Evolutionary conservation across 1,140 invertebrate genomes (phyloP).

Genomic region (Cydia pomonella): DNA sequence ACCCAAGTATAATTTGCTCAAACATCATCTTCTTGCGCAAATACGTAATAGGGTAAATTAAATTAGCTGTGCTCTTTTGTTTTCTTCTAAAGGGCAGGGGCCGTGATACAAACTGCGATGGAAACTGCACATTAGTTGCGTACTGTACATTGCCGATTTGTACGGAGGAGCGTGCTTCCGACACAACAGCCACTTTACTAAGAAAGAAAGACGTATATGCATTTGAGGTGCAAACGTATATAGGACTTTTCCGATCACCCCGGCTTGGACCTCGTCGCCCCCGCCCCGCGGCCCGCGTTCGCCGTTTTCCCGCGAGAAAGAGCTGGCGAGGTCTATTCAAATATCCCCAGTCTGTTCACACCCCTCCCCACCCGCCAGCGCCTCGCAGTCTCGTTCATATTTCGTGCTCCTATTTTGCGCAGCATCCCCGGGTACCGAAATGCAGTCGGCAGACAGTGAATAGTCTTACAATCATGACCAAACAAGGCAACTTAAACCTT

Average conservation of each 20-base stretch:
- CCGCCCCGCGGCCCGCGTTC: slow-evolving; percentile 39
- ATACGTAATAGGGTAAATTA: slow-evolving; percentile 77
- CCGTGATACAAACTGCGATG: slow-evolving; percentile 70
- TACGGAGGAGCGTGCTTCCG: slow-evolving; percentile 55
- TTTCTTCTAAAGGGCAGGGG: slow-evolving; percentile 58
- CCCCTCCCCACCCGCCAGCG: slow-evolving; percentile 72
- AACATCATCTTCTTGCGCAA: slow-evolving; percentile 68
- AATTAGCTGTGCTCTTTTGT: slow-evolving; percentile 72
- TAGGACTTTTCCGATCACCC: slow-evolving; percentile 30
- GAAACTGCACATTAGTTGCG: slow-evolving; percentile 72
- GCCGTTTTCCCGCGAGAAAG: slow-evolving; percentile 50
- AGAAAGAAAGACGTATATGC: not conserved
- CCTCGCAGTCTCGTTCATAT: slow-evolving; percentile 81
- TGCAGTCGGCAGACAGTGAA: slow-evolving; percentile 65
- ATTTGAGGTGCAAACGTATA: not conserved
- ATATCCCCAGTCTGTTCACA: slow-evolving; percentile 76
- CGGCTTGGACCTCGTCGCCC: slow-evolving; percentile 41
- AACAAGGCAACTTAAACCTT: slow-evolving; percentile 44
- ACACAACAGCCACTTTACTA: slow-evolving; percentile 14
- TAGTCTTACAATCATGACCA: slow-evolving; percentile 44
- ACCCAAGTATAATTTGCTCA: slow-evolving; percentile 48
- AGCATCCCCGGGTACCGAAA: slow-evolving; percentile 80
- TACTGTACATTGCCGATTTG: slow-evolving; percentile 73
- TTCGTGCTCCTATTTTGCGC: slow-evolving; percentile 79
- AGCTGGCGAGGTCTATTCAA: slow-evolving; percentile 75